phyloP scores from a whole-genome alignment of 2,797 vertebrate genomes.

The Nothura maculosa region DNA sequence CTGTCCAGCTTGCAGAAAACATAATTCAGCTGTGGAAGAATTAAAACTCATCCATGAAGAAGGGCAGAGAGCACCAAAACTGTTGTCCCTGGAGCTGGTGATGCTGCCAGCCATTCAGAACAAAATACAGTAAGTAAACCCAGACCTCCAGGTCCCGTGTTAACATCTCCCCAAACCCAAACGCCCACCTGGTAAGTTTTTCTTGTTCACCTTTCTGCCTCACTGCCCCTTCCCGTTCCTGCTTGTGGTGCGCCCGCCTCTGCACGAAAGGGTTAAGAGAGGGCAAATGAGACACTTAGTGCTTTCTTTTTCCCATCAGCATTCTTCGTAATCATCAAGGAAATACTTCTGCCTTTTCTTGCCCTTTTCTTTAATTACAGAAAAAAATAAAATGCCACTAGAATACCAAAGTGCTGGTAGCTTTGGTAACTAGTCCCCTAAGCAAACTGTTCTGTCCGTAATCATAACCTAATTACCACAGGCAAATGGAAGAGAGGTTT shows the following conservation, averaged over 20 bases:
- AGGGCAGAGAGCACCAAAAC: neutral
- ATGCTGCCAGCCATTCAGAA: neutral
- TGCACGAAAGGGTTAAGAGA: slow-evolving; percentile 42
- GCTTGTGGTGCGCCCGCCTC: neutral
- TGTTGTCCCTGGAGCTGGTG: neutral
- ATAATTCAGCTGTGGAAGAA: neutral
- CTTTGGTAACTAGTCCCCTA: slow-evolving; percentile 72
- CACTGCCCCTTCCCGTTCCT: neutral
- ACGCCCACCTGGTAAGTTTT: neutral
- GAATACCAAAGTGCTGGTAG: slow-evolving; percentile 60
- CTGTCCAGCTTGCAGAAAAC: neutral
- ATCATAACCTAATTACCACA: slow-evolving; percentile 69
- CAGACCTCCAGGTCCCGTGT: neutral
- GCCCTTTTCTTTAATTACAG: slow-evolving; percentile 19
- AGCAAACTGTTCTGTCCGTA: slow-evolving; percentile 68
- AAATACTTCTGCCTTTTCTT: slow-evolving; percentile 62
- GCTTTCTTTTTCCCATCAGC: slow-evolving; percentile 58
- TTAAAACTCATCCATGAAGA: neutral
- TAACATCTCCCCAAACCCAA: neutral
- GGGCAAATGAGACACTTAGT: neutral
- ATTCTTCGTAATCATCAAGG: slow-evolving; percentile 57
- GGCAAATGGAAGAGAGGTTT: slow-evolving; percentile 47
- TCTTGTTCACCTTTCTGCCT: neutral
- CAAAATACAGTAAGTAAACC: neutral
- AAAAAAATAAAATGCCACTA: slow-evolving; percentile 63